These are phyloP conservation scores for Silurus asotus DNA, from an alignment of 2,113 vertebrate genomes.

Conservation along the genomic window DNA sequence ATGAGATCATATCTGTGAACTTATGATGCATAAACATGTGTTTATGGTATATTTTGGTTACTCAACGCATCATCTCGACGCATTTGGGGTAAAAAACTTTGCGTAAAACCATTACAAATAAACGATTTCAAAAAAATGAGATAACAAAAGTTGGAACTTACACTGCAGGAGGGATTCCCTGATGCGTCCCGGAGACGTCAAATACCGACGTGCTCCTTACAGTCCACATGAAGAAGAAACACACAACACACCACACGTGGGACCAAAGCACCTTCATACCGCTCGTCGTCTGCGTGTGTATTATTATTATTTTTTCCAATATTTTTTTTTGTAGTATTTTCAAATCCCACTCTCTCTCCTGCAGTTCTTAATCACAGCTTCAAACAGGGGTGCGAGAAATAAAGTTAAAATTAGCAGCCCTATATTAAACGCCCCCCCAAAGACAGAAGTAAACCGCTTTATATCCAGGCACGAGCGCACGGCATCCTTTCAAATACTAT, in stretches of 20 bases:
- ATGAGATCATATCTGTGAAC: not conserved
- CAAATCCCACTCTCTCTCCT: not conserved
- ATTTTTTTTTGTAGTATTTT: not conserved
- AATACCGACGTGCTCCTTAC: slow-evolving; percentile 75
- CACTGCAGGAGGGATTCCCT: slow-evolving; percentile 94
- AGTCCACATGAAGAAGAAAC: slow-evolving; percentile 77
- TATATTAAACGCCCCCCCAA: not conserved
- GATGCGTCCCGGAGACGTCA: slow-evolving; percentile 81
- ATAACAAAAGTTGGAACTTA: slow-evolving; percentile 74
- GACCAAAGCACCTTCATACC: not conserved
- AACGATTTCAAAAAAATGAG: not conserved
- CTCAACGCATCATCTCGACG: not conserved
- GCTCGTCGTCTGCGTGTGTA: not conserved
- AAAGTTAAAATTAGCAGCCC: slow-evolving; percentile 20
- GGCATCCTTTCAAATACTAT: not conserved
- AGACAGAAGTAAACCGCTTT: not conserved
- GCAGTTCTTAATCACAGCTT: slow-evolving; percentile 12
- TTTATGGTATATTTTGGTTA: not conserved
- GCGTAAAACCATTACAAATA: not conserved
- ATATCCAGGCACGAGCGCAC: slow-evolving; percentile 2
- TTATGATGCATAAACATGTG: not conserved
- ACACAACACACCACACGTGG: slow-evolving; percentile 55
- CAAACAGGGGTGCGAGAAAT: not conserved
- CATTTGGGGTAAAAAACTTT: not conserved
- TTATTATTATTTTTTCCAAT: too few relatives aligned